Percentiles rank a stretch among this genome's conserved stretches.
phyloP scores from a whole-genome alignment of 1,140 invertebrate species.

The Platyscapa corneri region DNA sequence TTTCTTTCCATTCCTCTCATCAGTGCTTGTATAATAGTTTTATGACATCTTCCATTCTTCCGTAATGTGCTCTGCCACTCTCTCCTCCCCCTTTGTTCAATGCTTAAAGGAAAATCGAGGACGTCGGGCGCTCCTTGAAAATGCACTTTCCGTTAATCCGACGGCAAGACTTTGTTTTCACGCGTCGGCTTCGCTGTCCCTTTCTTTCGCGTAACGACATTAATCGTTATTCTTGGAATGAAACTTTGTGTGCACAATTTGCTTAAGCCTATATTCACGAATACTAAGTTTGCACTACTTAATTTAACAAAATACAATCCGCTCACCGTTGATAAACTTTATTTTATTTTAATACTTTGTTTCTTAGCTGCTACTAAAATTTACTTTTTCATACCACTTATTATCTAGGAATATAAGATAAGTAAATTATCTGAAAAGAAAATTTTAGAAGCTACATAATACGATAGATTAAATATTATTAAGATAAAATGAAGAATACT shows the following conservation, averaged over 20 bases:
- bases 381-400: not conserved
- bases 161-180: conserved; percentile 38
- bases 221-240: conserved; percentile 26
- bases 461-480: not conserved
- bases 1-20: not conserved
- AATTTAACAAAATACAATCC: not conserved
- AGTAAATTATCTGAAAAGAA: not conserved
- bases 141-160: conserved; percentile 44
- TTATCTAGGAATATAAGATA: not conserved
- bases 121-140: conserved; percentile 10
- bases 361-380: not conserved
- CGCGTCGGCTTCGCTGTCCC: not conserved
- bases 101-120: conserved; percentile 26
- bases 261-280: not conserved
- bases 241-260: conserved; percentile 17
- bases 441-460: not conserved
- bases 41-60: conserved; percentile 39
- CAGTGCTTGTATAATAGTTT: conserved; percentile 37
- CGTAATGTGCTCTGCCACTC: not conserved
- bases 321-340: not conserved
- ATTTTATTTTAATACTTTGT: not conserved
- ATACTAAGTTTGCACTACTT: not conserved
- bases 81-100: conserved; percentile 7
- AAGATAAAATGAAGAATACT: not conserved
- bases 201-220: conserved; percentile 25